Evolutionary conservation across 2,797 vertebrate species (phyloP), one percentile per base, ranked within the genome.

Genomic region (Gallirallus australis): DNA sequence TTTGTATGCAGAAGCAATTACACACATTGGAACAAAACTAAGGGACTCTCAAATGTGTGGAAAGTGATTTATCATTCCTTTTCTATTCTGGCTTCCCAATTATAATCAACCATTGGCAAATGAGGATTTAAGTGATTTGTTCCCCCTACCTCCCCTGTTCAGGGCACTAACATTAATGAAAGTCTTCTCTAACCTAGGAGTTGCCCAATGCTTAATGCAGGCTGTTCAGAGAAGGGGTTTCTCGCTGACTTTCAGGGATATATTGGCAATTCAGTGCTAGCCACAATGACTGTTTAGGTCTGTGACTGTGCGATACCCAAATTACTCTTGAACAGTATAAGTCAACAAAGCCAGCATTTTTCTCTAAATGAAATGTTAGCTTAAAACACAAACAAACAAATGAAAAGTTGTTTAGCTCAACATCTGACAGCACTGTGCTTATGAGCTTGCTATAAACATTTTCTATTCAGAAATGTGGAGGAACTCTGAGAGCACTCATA

Each of bases 121-220:
- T 10, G 54, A 63, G 11, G 15, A 59, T 33, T 83, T 57, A 39
- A 35, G 19, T 20, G n/a, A 0, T 1, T 35, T 72, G 47, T 27
- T 0, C 1, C 7, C 37, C 47, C 21, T 47, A 47, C 21, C 4
- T 45, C 28, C 10, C 18, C 1, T 2, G 4, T 81, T 77, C 16
- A 52, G 30, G 47, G 5, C 4, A 63, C 11, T 18, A 27, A 71
- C 9, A 2, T 64, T 57, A 73, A 35, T 20, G 7, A 50, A 83
- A 45, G 3, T 39, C 31, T 63, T 77, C 14, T 8, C 12, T 60
- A 7, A 8, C 3, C 3, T 48, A 19, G 6, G 8, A 65, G 3
- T 10, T 53, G 66, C 25, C 35, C 39, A 47, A 5, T 47, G 12
- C 6, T 20, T 63, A 52, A 31, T 19, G 69, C 2, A n/a, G 15